phyloP scores from a whole-genome alignment of 2,888 invertebrate species.

The Adelphocoris suturalis region DNA sequence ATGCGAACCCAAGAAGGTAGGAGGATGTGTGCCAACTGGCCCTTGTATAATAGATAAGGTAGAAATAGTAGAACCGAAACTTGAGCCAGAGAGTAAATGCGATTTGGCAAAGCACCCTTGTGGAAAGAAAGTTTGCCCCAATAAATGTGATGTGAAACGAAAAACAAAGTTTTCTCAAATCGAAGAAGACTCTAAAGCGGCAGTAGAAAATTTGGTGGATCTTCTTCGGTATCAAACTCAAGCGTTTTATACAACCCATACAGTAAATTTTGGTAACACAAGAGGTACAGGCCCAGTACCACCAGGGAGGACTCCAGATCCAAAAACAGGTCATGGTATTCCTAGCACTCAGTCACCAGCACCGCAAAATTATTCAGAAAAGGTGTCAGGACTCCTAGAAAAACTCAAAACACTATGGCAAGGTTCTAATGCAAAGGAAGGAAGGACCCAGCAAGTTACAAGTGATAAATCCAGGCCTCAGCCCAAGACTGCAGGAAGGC shows the following conservation, averaged over 20 bases:
- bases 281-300: background rate
- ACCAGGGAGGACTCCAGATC: slow-evolving; percentile 17
- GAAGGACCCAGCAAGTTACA: background rate
- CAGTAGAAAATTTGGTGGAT: background rate
- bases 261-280: background rate
- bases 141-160: slow-evolving; percentile 38
- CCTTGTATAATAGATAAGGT: slow-evolving; percentile 29
- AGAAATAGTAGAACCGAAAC: background rate
- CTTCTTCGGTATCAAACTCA: background rate
- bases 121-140: slow-evolving; percentile 47
- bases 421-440: background rate
- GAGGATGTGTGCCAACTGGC: background rate
- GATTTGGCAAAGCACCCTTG: slow-evolving; percentile 24
- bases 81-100: background rate
- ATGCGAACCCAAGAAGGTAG: background rate
- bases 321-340: background rate
- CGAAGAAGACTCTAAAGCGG: background rate
- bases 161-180: slow-evolving; percentile 29
- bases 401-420: slow-evolving; percentile 50
- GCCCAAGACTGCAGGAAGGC: background rate
- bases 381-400: slow-evolving; percentile 17
- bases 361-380: slow-evolving; percentile 11
- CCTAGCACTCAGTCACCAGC: background rate
- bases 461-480: background rate
- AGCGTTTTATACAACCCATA: background rate